A percentile compares a stretch with the other conserved stretches of the same genome.
phyloP scores from a whole-genome alignment of 1,140 invertebrate species.

The Drosophila virilis region DNA sequence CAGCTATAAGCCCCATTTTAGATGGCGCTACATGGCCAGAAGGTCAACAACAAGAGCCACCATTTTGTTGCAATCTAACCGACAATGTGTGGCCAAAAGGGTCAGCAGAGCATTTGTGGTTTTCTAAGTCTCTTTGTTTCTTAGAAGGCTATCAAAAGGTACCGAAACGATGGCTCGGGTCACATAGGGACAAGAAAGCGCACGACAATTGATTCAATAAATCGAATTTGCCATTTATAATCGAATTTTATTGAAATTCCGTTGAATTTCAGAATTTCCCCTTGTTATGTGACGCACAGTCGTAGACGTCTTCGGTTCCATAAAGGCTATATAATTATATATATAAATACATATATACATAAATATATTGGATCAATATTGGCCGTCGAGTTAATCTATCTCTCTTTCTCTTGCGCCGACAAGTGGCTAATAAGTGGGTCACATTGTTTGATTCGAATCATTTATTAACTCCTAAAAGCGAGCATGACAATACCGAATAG shows the following conservation, averaged over 20 bases:
- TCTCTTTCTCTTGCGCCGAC: neutral
- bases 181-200: neutral
- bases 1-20: neutral
- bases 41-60: conserved; percentile 18
- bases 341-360: no score
- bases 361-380: neutral
- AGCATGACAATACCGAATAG: conserved; percentile 10
- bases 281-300: no score
- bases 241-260: neutral
- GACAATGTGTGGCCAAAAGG: conserved; percentile 31
- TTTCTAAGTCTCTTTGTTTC: neutral
- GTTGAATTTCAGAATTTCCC: no score
- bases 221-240: neutral
- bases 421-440: conserved; percentile 4
- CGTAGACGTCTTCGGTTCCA: no score
- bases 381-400: no score
- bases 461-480: conserved; percentile 3
- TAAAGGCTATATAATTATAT: no score
- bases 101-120: neutral
- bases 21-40: neutral
- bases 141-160: neutral
- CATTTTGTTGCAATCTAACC: conserved; percentile 26
- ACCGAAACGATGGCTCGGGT: neutral
- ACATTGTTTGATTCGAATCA: conserved; percentile 9
- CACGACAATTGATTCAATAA: neutral